Conservation (phyloP, 2,113 vertebrate species). For the Nestor notabilis region DNA sequence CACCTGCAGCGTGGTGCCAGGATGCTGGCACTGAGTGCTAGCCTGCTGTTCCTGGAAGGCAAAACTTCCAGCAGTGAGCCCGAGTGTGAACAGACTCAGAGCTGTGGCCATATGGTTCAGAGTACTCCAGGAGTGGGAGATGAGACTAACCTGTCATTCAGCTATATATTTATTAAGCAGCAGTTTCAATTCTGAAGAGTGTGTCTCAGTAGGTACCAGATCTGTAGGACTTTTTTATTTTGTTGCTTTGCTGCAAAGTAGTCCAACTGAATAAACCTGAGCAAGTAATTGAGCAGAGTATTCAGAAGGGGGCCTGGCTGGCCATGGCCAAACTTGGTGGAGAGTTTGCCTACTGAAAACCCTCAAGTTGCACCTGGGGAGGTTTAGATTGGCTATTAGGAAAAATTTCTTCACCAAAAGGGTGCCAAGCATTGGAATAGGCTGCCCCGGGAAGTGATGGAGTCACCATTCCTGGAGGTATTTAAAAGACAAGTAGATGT, state of each 20-base stretch:
- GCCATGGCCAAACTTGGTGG: neutral
- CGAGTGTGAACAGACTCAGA: accelerated
- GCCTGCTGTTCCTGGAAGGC: neutral
- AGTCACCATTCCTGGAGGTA: neutral
- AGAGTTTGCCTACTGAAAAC: neutral
- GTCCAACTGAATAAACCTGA: neutral
- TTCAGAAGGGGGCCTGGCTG: neutral
- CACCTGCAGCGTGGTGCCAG: neutral
- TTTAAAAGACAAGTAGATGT: neutral
- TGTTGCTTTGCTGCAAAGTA: neutral
- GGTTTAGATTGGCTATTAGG: neutral
- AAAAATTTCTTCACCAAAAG: neutral
- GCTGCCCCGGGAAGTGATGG: neutral
- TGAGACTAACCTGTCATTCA: neutral
- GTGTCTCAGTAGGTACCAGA: neutral
- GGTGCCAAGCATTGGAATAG: neutral
- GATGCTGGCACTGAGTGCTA: neutral
- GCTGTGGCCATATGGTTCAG: neutral
- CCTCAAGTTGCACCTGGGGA: neutral
- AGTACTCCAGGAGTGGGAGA: neutral
- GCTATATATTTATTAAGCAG: neutral
- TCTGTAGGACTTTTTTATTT: neutral
- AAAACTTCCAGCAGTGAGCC: neutral
- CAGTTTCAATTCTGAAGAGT: neutral
- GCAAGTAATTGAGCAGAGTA: neutral